phyloP scores from a whole-genome alignment of 2,113 vertebrate species.

The Chrysemys picta region DNA sequence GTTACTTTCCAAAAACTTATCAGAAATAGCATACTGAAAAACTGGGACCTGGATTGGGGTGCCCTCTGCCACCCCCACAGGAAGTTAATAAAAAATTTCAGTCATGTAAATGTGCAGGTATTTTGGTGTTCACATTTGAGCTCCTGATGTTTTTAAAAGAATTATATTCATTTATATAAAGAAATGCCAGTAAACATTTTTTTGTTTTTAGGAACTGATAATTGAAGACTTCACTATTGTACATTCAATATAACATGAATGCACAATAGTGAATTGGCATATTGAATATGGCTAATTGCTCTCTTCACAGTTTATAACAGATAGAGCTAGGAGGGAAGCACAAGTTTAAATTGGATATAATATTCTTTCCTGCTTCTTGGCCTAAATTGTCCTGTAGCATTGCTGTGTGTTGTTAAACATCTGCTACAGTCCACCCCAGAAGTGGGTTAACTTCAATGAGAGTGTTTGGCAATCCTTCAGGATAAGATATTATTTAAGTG shows the following conservation, averaged over 20 bases:
- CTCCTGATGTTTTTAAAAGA: neutral
- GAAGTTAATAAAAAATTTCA: neutral
- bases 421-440: neutral
- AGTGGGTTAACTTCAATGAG: neutral
- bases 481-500: neutral
- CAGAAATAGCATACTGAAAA: too few relatives aligned
- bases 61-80: too few relatives aligned
- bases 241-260: neutral
- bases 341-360: neutral
- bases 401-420: neutral
- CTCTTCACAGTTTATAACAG: neutral
- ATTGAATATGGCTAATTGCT: neutral
- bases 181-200: neutral
- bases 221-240: neutral
- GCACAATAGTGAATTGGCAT: neutral
- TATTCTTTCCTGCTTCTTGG: neutral
- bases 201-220: too few relatives aligned
- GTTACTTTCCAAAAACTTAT: too few relatives aligned
- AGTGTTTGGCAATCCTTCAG: neutral
- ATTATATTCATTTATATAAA: neutral
- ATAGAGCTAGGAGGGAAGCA: neutral
- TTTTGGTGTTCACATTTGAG: neutral
- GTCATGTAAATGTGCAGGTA: fast-evolving
- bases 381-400: neutral
- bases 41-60: too few relatives aligned